Percentiles rank a stretch among this genome's conserved stretches.
These are phyloP conservation scores for Harpalus rubripes DNA, from an alignment of 2,888 invertebrate species.

Conservation along the genomic window DNA sequence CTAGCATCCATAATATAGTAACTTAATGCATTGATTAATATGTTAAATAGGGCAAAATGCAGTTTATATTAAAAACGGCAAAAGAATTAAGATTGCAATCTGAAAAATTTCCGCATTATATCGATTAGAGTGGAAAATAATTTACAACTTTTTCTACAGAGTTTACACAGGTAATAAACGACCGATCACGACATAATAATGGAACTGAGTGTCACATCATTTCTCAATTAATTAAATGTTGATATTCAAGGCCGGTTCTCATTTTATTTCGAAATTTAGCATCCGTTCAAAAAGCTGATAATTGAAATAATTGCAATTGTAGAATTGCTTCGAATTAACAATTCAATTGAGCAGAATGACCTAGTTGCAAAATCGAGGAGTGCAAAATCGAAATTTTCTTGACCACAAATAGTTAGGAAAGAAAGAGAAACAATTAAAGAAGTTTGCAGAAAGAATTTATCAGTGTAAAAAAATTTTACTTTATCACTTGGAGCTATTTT, in stretches of 20 bases:
- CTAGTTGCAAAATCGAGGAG: conserved; percentile 28
- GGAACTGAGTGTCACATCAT: conserved; percentile 32
- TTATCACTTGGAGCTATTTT: too few relatives aligned
- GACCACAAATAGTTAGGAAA: neutral
- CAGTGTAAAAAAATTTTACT: too few relatives aligned
- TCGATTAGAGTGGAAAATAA: neutral
- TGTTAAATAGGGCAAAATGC: neutral
- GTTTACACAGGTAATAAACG: neutral
- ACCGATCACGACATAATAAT: conserved; percentile 19
- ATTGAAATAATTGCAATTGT: conserved; percentile 54
- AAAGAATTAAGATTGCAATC: neutral
- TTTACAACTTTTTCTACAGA: neutral
- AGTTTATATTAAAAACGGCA: neutral
- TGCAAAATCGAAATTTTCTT: neutral
- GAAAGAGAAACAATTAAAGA: neutral
- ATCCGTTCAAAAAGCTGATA: conserved; percentile 43
- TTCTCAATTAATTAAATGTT: conserved; percentile 27
- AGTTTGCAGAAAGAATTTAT: too few relatives aligned
- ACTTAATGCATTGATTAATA: neutral
- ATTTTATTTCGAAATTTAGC: conserved; percentile 46
- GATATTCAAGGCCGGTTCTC: conserved; percentile 39
- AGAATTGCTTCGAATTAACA: conserved; percentile 41
- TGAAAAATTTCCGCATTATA: neutral
- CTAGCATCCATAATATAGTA: too few relatives aligned
- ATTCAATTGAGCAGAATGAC: conserved; percentile 47